Conservation (phyloP, 2,888 invertebrate genomes). For the Agrotis puta region DNA sequence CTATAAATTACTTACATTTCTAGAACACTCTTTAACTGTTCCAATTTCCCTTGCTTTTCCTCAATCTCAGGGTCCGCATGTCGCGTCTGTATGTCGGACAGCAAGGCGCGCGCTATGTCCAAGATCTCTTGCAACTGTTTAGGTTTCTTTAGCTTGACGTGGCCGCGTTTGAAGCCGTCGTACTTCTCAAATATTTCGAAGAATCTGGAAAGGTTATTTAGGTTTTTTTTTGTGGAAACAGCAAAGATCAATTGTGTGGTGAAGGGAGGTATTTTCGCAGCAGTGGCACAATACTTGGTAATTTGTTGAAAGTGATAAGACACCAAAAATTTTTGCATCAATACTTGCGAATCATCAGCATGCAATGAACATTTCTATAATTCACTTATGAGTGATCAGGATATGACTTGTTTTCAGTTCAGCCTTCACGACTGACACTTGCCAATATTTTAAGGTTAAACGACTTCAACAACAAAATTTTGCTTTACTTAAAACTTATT, state of each 20-base stretch:
- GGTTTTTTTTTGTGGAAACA: background rate
- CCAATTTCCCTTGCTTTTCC: slow-evolving; percentile 98
- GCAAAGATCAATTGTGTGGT: background rate
- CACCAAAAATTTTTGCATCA: background rate
- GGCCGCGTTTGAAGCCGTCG: slow-evolving; percentile 98
- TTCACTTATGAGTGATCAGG: background rate
- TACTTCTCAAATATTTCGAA: slow-evolving; percentile 99
- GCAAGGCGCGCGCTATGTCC: slow-evolving; percentile 97
- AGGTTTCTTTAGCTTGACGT: slow-evolving; percentile 99
- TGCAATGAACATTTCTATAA: background rate
- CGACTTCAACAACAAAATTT: too few species aligned
- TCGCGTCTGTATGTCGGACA: slow-evolving; percentile 97
- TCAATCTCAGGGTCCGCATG: slow-evolving; percentile 98
- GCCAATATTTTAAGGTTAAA: background rate
- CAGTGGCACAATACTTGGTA: background rate
- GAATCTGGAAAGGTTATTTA: slow-evolving; percentile 92
- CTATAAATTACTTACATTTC: slow-evolving; percentile 95
- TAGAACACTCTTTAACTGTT: slow-evolving; percentile 99
- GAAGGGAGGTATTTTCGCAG: background rate
- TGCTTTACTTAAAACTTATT: background rate
- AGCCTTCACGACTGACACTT: background rate
- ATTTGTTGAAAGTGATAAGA: background rate
- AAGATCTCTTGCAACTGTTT: slow-evolving; percentile 99
- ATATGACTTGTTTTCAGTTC: background rate
- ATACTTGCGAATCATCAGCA: background rate